Conservation (phyloP, 2,797 vertebrate species). For the Chloroceryle inda region DNA sequence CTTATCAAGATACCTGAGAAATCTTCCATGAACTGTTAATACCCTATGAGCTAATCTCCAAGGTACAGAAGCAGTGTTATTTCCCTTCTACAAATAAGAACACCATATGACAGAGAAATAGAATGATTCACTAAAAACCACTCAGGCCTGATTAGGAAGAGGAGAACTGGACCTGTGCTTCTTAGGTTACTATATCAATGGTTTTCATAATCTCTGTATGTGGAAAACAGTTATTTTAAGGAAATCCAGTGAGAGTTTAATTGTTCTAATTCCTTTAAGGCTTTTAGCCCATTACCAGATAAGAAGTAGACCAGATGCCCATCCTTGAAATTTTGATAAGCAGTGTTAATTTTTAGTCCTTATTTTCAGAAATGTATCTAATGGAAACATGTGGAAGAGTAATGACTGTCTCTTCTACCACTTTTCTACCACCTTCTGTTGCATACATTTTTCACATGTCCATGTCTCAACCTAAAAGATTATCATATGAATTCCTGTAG, state of each 20-base stretch:
- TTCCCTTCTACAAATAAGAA: neutral
- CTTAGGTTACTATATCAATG: accelerated
- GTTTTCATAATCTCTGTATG: neutral
- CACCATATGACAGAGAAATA: neutral
- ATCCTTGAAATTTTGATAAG: neutral
- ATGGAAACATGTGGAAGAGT: neutral
- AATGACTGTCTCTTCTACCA: neutral
- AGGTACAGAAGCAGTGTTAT: neutral
- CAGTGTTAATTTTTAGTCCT: neutral
- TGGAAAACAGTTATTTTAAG: neutral
- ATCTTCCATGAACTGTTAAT: neutral
- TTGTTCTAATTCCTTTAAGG: neutral
- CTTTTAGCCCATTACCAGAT: neutral
- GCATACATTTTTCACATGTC: neutral
- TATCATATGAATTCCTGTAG: neutral
- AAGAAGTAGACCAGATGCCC: neutral
- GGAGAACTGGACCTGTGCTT: neutral
- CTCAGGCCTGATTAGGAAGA: neutral
- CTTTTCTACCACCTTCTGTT: neutral
- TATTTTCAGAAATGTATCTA: neutral
- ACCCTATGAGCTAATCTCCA: neutral
- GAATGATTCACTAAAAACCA: neutral
- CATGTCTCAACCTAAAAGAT: neutral
- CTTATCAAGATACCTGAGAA: neutral
- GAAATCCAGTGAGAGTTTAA: neutral